phyloP scores from a whole-genome alignment of 2,113 vertebrate genomes.

The Crotophaga sulcirostris region DNA sequence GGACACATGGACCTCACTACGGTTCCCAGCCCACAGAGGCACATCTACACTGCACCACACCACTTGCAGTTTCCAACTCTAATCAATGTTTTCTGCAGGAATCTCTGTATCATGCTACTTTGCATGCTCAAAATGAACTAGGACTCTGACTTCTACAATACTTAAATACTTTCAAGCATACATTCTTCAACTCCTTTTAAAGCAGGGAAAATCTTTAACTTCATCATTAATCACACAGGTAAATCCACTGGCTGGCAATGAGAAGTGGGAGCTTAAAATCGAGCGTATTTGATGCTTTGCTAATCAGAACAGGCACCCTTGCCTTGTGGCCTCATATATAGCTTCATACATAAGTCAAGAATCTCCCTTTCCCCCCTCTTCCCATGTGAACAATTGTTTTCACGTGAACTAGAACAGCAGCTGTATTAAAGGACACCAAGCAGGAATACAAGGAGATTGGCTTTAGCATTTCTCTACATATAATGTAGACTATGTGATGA shows the following conservation, averaged over 20 bases:
- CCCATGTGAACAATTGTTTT: background rate
- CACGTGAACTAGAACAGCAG: background rate
- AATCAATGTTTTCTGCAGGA: background rate
- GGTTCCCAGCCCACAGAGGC: rapidly evolving
- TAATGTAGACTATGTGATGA: background rate
- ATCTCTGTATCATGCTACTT: background rate
- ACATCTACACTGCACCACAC: background rate
- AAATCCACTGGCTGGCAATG: background rate
- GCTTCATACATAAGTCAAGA: background rate
- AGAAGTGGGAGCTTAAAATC: background rate
- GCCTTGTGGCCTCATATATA: background rate
- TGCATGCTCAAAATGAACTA: background rate
- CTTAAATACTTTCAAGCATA: background rate
- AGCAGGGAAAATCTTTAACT: background rate
- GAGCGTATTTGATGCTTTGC: background rate
- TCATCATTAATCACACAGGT: background rate
- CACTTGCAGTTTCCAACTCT: background rate
- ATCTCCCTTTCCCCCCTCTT: background rate
- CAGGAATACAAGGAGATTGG: background rate
- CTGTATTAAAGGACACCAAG: background rate
- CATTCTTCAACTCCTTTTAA: background rate
- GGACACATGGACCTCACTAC: background rate
- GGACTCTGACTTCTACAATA: background rate
- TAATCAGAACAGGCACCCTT: background rate
- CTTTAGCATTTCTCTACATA: background rate